Conservation (phyloP, 2,797 vertebrate species). For the Knipowitschia caucasica region DNA sequence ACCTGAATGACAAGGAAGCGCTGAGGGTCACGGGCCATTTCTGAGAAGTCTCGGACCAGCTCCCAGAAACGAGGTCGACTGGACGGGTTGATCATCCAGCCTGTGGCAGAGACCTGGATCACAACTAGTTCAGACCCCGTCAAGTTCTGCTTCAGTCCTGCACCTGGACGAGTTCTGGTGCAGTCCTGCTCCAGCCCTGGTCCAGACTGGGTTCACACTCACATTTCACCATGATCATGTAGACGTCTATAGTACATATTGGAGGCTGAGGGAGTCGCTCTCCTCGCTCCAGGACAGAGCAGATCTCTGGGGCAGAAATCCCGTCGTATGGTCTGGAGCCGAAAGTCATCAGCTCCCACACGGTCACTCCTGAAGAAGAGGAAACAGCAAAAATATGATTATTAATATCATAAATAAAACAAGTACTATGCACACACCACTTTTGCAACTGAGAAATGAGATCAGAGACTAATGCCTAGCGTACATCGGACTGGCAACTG, state of each 20-base stretch:
- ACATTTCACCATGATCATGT: conserved; percentile 99
- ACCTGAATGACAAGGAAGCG: conserved; percentile 94
- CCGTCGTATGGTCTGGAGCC: conserved; percentile 94
- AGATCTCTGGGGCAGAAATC: conserved; percentile 92
- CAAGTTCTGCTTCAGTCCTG: background rate
- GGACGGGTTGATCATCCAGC: conserved; percentile 96
- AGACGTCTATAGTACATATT: conserved; percentile 96
- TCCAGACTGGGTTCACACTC: conserved; percentile 29
- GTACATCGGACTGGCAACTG: too few relatives aligned
- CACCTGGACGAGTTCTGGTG: too few relatives aligned
- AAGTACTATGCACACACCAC: too few relatives aligned
- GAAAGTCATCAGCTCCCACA: conserved; percentile 98
- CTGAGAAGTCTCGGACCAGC: conserved; percentile 85
- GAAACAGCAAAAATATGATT: background rate
- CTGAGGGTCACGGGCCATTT: conserved; percentile 91
- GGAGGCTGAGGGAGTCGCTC: conserved; percentile 90
- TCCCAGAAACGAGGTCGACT: conserved; percentile 90
- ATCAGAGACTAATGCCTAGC: too few relatives aligned
- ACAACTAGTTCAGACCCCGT: background rate
- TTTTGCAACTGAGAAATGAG: too few relatives aligned
- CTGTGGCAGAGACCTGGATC: conserved; percentile 55
- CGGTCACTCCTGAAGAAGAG: conserved; percentile 83
- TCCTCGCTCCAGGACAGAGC: conserved; percentile 88
- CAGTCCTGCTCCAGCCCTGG: too few relatives aligned
- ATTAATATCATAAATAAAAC: too few relatives aligned